phyloP scores from a whole-genome alignment of 2,888 invertebrate genomes.

The Lycia hirtaria region DNA sequence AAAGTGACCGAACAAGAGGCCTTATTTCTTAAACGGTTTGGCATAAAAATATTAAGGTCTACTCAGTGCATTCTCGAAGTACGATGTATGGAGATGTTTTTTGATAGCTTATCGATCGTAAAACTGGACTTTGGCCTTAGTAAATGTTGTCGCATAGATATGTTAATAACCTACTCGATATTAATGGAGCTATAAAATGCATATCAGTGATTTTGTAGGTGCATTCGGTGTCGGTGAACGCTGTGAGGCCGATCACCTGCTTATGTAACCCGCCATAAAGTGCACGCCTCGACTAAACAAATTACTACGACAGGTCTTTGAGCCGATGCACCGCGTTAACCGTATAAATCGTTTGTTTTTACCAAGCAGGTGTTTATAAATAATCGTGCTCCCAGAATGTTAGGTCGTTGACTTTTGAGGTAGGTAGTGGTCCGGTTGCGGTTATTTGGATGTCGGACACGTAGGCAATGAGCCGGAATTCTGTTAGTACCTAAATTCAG shows the following conservation, averaged over 20 bases:
- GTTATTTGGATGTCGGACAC: slow-evolving; percentile 35
- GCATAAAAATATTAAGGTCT: slow-evolving; percentile 22
- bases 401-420: slow-evolving; percentile 51
- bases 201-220: slow-evolving; percentile 61
- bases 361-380: slow-evolving; percentile 47
- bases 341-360: slow-evolving; percentile 41
- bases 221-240: slow-evolving; percentile 67
- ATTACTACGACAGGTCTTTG: slow-evolving; percentile 62
- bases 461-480: slow-evolving; percentile 36
- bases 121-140: slow-evolving; percentile 26
- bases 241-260: slow-evolving; percentile 80
- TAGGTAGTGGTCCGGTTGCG: slow-evolving; percentile 47
- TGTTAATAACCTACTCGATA: slow-evolving; percentile 25
- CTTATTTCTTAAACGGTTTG: slow-evolving; percentile 24
- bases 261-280: slow-evolving; percentile 66
- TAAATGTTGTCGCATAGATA: slow-evolving; percentile 21
- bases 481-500: slow-evolving; percentile 31
- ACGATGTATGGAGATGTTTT: slow-evolving; percentile 2
- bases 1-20: slow-evolving; percentile 31
- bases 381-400: slow-evolving; percentile 35
- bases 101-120: slow-evolving; percentile 6
- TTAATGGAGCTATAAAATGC: slow-evolving; percentile 30
- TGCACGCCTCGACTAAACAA: slow-evolving; percentile 60
- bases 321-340: slow-evolving; percentile 55
- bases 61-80: background rate